Conservation (phyloP, 2,113 vertebrate species). For the Varanus komodoensis region DNA sequence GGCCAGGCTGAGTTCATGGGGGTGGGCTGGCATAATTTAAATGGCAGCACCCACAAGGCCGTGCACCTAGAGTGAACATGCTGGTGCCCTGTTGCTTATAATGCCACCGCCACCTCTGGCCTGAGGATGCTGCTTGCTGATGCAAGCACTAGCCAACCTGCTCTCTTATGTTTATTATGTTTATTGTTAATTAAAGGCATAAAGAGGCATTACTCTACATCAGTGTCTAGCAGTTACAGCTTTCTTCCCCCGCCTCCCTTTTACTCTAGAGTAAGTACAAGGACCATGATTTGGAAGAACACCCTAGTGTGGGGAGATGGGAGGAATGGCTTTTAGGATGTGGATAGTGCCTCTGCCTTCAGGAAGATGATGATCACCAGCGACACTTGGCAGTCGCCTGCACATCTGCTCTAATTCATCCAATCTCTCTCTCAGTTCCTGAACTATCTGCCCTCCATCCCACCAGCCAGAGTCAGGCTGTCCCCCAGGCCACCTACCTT, state of each 20-base stretch:
- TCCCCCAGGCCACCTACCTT: constrained; percentile 81
- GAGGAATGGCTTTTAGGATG: too few species aligned
- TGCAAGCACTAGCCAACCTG: background rate
- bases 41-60: too few species aligned
- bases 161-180: background rate
- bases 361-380: background rate
- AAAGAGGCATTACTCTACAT: background rate
- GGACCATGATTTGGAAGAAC: too few species aligned
- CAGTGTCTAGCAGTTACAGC: too few species aligned
- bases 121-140: background rate
- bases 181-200: background rate
- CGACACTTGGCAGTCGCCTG: too few species aligned
- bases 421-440: background rate
- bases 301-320: too few species aligned
- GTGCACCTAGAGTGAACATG: background rate
- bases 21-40: too few species aligned
- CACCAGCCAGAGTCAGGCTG: background rate
- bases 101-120: too few species aligned
- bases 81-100: background rate
- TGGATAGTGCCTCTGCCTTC: background rate
- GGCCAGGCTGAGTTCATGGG: background rate
- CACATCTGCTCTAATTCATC: background rate
- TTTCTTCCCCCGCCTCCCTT: too few species aligned
- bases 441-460: too few species aligned
- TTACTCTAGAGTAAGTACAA: too few species aligned